These are phyloP conservation scores for Oryzias sinensis DNA, from an alignment of 2,797 vertebrate genomes.

Conservation along the genomic window DNA sequence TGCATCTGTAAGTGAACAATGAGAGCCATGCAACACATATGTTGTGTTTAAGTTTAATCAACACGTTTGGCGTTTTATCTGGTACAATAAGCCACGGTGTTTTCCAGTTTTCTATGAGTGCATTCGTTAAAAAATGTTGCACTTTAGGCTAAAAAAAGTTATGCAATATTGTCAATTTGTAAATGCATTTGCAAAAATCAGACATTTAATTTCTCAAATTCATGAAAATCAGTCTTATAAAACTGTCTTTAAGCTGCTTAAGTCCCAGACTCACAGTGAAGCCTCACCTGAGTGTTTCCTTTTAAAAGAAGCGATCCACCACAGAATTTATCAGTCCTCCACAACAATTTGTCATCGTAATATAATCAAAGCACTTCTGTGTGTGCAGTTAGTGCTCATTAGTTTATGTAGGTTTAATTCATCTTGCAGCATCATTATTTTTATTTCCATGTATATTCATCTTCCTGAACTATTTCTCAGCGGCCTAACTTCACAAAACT, in stretches of 20 bases:
- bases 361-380: conserved; percentile 3
- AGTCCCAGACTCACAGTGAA: conserved; percentile 26
- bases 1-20: too few relatives aligned
- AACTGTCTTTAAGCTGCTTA: conserved; percentile 10
- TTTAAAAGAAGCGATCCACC: conserved; percentile 21
- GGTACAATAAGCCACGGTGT: conserved; percentile 12
- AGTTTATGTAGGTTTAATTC: conserved; percentile 8
- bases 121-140: conserved; percentile 9
- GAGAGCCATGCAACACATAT: conserved; percentile 5
- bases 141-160: conserved; percentile 10
- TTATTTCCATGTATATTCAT: conserved; percentile 18
- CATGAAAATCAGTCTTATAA: background rate
- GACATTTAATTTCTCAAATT: too few relatives aligned
- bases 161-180: conserved; percentile 11
- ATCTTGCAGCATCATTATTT: conserved; percentile 15
- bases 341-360: conserved; percentile 21
- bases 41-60: conserved; percentile 34
- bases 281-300: conserved; percentile 8
- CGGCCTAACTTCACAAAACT: conserved; percentile 20
- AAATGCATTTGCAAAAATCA: too few relatives aligned
- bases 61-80: conserved; percentile 22
- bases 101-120: conserved; percentile 20
- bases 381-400: conserved; percentile 3
- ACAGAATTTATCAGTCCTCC: conserved; percentile 36
- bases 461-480: conserved; percentile 8